These are phyloP conservation scores for Sebastes umbrosus DNA, from an alignment of 2,797 vertebrate species.

Conservation along the genomic window DNA sequence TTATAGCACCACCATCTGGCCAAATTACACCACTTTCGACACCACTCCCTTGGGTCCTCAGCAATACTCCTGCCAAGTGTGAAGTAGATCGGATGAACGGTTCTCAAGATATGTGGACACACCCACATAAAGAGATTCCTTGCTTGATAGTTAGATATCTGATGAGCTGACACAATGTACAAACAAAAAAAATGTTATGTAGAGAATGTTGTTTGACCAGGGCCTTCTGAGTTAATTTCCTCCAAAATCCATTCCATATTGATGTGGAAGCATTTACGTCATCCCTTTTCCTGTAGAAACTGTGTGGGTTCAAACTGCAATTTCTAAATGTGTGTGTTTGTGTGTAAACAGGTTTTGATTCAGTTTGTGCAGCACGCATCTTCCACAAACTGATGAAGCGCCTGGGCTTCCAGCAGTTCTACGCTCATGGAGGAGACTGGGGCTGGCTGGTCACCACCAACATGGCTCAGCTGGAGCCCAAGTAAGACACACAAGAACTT, in stretches of 20 bases:
- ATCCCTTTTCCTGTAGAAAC: not conserved
- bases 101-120: no score
- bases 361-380: slow-evolving; percentile 82
- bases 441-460: slow-evolving; percentile 84
- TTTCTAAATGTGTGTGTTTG: not conserved
- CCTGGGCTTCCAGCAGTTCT: slow-evolving; percentile 88
- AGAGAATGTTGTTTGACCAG: not conserved
- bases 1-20: no score
- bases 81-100: no score
- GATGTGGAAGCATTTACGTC: not conserved
- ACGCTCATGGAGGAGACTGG: slow-evolving; percentile 91
- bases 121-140: no score
- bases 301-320: not conserved
- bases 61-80: no score
- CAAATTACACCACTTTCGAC: no score
- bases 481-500: slow-evolving; percentile 73
- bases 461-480: slow-evolving; percentile 89
- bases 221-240: not conserved
- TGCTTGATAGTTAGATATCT: not conserved
- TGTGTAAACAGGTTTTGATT: slow-evolving; percentile 82
- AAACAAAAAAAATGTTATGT: not conserved
- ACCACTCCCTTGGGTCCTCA: no score
- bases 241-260: no score
- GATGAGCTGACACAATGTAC: not conserved
- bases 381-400: slow-evolving; percentile 92